Percentiles rank a stretch among this genome's conserved stretches.
Conservation (phyloP, 1,140 invertebrate species). For the Zophobas morio region DNA sequence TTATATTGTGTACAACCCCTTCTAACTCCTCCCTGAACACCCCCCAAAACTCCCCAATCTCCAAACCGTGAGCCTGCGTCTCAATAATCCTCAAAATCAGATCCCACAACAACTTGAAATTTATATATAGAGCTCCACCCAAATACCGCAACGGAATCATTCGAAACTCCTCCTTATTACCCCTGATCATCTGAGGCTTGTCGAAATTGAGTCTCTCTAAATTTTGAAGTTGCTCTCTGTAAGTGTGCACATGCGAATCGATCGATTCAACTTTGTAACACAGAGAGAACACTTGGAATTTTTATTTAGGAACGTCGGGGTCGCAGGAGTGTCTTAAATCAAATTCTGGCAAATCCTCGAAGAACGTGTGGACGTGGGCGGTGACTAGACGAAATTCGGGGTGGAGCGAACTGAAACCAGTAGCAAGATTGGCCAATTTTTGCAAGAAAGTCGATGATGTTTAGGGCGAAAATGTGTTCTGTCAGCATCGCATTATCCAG, state of each 20-base stretch:
- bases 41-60: slow-evolving; percentile 82
- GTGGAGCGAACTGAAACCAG: slow-evolving; percentile 76
- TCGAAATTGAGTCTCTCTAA: slow-evolving; percentile 81
- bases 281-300: slow-evolving; percentile 73
- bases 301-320: slow-evolving; percentile 60
- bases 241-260: slow-evolving; percentile 79
- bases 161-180: slow-evolving; percentile 72
- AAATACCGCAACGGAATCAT: slow-evolving; percentile 81
- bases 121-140: slow-evolving; percentile 86
- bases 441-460: slow-evolving; percentile 70
- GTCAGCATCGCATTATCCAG: too few species aligned
- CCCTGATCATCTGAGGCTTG: slow-evolving; percentile 72
- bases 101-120: slow-evolving; percentile 92
- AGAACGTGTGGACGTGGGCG: slow-evolving; percentile 80
- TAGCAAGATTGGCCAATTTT: slow-evolving; percentile 69
- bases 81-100: slow-evolving; percentile 83
- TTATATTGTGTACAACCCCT: slow-evolving; percentile 65
- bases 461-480: slow-evolving; percentile 51
- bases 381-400: slow-evolving; percentile 79
- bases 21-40: slow-evolving; percentile 78
- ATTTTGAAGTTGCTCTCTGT: slow-evolving; percentile 81
- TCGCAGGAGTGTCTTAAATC: slow-evolving; percentile 57
- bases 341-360: slow-evolving; percentile 72
- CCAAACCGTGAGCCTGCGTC: slow-evolving; percentile 78
- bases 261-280: slow-evolving; percentile 81